Conservation (phyloP, 2,797 vertebrate genomes). For the Pampus argenteus region DNA sequence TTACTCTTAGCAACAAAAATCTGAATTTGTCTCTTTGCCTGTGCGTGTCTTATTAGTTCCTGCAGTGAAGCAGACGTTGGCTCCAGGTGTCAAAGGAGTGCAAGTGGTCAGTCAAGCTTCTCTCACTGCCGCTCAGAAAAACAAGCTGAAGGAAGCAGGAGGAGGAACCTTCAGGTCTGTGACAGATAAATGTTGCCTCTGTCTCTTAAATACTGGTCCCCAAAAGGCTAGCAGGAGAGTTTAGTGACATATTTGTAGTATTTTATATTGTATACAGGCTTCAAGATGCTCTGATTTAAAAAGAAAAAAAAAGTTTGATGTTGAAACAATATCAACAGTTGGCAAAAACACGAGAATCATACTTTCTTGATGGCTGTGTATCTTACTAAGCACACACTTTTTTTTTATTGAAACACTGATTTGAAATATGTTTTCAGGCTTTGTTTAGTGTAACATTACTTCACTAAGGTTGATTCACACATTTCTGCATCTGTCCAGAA, state of each 20-base stretch:
- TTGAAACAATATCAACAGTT: not conserved
- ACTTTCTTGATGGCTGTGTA: too few relatives aligned
- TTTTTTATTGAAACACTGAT: not conserved
- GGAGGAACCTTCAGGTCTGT: slow-evolving; percentile 92
- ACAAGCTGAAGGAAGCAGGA: slow-evolving; percentile 91
- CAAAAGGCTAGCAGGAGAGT: not conserved
- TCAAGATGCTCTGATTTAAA: too few relatives aligned
- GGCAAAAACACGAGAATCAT: not conserved
- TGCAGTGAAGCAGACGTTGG: slow-evolving; percentile 87
- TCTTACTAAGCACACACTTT: not conserved
- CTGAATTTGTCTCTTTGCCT: not conserved
- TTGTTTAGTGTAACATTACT: not conserved
- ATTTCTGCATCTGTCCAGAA: not conserved
- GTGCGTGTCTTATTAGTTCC: slow-evolving; percentile 72
- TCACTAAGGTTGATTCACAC: not conserved
- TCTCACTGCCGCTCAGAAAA: slow-evolving; percentile 87
- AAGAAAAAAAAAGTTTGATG: too few relatives aligned
- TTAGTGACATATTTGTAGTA: not conserved
- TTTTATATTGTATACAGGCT: not conserved
- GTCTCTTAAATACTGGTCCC: not conserved
- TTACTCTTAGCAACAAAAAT: not conserved
- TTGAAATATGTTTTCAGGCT: not conserved
- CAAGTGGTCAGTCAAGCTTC: slow-evolving; percentile 81
- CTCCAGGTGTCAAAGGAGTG: slow-evolving; percentile 87
- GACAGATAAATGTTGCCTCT: not conserved